Percentiles rank a stretch among this genome's conserved stretches.
Evolutionary conservation across 1,140 invertebrate species (phyloP).

Genomic region (Ips typographus): DNA sequence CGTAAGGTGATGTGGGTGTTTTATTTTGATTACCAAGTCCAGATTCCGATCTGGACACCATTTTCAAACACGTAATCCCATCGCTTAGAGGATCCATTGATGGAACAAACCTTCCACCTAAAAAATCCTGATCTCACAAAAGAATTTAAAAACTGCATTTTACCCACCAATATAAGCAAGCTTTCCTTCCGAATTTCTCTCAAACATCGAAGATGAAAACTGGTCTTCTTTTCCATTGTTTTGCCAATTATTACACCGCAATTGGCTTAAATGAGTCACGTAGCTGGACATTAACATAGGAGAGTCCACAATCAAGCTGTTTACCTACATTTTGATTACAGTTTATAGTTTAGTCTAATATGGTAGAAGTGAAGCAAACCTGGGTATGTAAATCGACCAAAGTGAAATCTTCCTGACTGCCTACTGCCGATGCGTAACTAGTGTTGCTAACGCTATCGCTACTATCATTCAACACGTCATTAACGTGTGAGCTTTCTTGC

Average conservation of each 20-base stretch:
- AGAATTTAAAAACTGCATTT: background rate
- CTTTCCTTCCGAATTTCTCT: conserved; percentile 71
- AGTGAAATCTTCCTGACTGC: conserved; percentile 91
- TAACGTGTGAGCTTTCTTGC: conserved; percentile 30
- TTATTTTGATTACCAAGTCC: conserved; percentile 52
- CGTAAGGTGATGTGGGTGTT: conserved; percentile 65
- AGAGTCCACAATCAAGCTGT: conserved; percentile 81
- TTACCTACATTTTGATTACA: conserved; percentile 1
- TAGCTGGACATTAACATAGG: conserved; percentile 94
- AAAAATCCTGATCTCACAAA: conserved; percentile 13
- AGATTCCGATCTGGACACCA: conserved; percentile 60
- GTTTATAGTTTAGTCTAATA: background rate
- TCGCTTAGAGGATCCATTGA: conserved; percentile 66
- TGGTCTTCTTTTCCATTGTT: conserved; percentile 68
- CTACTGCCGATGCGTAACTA: conserved; percentile 89
- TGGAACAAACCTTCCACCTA: conserved; percentile 63
- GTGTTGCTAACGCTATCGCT: conserved; percentile 77
- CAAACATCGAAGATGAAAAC: conserved; percentile 73
- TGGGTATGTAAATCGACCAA: conserved; percentile 94
- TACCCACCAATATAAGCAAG: conserved; percentile 72
- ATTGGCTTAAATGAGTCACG: conserved; percentile 87
- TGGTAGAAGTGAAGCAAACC: conserved; percentile 53
- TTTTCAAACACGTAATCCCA: conserved; percentile 71
- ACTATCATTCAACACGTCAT: conserved; percentile 54
- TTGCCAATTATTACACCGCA: conserved; percentile 73